Conservation (phyloP, 2,113 vertebrate genomes). For the Apistogramma diplotaenia region DNA sequence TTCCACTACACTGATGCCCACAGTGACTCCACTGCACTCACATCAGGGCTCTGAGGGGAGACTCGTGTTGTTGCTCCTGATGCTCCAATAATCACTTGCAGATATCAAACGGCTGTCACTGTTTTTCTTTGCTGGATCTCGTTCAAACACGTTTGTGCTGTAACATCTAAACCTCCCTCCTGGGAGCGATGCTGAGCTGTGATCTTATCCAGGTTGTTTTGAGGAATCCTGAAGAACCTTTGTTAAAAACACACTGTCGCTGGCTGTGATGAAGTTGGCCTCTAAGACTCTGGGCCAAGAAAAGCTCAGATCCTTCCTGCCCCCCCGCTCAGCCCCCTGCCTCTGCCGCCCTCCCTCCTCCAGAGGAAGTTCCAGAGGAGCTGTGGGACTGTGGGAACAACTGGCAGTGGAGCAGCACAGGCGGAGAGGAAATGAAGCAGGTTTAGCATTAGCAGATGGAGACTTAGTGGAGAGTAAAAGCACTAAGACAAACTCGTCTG, state of each 20-base stretch:
- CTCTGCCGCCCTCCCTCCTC: not conserved
- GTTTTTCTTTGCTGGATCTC: not conserved
- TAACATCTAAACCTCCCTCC: not conserved
- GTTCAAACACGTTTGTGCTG: not conserved
- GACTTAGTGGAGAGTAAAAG: not conserved
- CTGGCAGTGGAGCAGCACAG: not conserved
- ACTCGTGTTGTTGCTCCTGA: not conserved
- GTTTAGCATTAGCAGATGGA: not conserved
- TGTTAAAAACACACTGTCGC: not conserved
- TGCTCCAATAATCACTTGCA: not conserved
- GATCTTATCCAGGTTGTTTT: not conserved
- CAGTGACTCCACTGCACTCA: too few species aligned
- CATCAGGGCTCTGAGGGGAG: not conserved
- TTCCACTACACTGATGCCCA: too few species aligned
- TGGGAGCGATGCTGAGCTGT: not conserved
- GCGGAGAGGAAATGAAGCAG: constrained; percentile 10
- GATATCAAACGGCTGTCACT: fast-evolving
- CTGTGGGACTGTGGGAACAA: constrained; percentile 18
- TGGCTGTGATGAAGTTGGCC: not conserved
- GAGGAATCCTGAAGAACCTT: not conserved
- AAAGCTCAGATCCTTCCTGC: constrained; percentile 25
- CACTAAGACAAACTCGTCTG: not conserved
- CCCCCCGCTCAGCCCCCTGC: not conserved
- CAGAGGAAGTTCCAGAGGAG: constrained; percentile 10
- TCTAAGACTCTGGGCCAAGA: constrained; percentile 13